phyloP scores from a whole-genome alignment of 2,888 invertebrate species.

The Thereva nobilitata region DNA sequence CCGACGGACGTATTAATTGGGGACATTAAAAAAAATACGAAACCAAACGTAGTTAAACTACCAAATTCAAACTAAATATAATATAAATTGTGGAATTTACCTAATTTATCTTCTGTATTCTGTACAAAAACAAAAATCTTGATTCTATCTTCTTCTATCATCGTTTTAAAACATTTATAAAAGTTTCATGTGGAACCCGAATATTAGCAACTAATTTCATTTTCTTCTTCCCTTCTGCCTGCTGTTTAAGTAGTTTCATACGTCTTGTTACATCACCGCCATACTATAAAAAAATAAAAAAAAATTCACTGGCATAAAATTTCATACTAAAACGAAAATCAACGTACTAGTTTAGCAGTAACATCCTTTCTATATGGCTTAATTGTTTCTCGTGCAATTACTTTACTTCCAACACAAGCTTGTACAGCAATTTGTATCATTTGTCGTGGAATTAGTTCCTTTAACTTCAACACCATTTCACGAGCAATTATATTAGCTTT shows the following conservation, averaged over 20 bases:
- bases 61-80: too few relatives aligned
- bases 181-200: conserved; percentile 88
- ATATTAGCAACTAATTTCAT: conserved; percentile 92
- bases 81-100: too few relatives aligned
- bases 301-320: not conserved
- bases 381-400: conserved; percentile 83
- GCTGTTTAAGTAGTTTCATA: conserved; percentile 85
- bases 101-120: not conserved
- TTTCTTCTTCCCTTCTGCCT: conserved; percentile 92
- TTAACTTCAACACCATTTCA: conserved; percentile 72
- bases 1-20: too few relatives aligned
- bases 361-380: conserved; percentile 91
- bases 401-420: conserved; percentile 76
- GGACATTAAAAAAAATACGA: too few relatives aligned
- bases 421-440: conserved; percentile 87
- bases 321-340: not conserved
- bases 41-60: too few relatives aligned
- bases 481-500: conserved; percentile 69
- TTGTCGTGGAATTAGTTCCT: conserved; percentile 86
- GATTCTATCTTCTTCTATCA: conserved; percentile 51
- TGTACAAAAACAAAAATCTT: not conserved
- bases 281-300: conserved; percentile 65
- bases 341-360: conserved; percentile 81
- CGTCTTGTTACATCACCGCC: conserved; percentile 90
- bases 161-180: conserved; percentile 86